Evolutionary conservation across 2,113 vertebrate genomes (phyloP).

Genomic region (Sinosuthora webbiana): DNA sequence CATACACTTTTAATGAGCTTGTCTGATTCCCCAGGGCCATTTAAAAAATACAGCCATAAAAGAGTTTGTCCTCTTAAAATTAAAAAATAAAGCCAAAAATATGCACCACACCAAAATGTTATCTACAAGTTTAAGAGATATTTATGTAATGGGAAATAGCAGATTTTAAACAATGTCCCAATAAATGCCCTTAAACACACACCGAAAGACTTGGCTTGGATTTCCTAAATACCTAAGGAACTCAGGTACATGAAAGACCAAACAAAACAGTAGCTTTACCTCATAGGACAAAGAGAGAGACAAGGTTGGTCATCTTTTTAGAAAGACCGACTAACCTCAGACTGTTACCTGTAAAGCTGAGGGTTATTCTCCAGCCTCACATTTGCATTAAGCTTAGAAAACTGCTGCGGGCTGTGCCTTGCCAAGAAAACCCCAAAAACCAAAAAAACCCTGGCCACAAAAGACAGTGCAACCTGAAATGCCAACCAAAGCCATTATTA

Average conservation of each 20-base stretch:
- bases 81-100: not conserved
- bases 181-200: not conserved
- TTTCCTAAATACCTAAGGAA: not conserved
- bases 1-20: not conserved
- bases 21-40: not conserved
- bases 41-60: not conserved
- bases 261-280: not conserved
- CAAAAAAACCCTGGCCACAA: not conserved
- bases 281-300: not conserved
- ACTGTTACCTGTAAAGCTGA: not conserved
- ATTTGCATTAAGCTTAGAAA: not conserved
- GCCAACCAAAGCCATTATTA: not conserved
- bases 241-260: not conserved
- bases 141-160: not conserved
- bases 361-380: not conserved
- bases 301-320: not conserved
- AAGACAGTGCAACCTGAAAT: not conserved
- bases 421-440: rapidly evolving
- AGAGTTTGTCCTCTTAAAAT: not conserved
- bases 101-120: not conserved
- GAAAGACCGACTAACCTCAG: not conserved
- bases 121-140: not conserved
- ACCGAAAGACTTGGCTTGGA: not conserved
- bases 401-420: not conserved
- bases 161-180: not conserved